Base-by-base conservation (phyloP, 2,797 vertebrate genomes). In the Centroberyx gerrardi region DNA sequence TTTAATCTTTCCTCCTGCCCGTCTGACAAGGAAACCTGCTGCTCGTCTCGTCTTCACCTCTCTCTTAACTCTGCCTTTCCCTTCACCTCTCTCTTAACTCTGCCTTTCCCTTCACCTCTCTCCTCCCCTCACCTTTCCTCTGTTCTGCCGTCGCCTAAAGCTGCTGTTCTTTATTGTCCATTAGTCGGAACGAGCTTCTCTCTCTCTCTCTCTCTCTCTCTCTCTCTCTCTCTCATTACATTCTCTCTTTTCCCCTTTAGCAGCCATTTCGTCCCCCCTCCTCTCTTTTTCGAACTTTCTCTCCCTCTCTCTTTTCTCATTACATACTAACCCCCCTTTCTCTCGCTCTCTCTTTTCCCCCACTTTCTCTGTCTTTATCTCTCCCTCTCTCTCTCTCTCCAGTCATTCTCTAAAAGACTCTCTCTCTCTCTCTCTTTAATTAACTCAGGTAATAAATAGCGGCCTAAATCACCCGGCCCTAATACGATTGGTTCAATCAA, bases 391-490 rank as follows among this genome's bases (percentile, higher is more conserved):
- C 22, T 17, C 64, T 62, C 51, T 52, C 49, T 36, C 46, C 40
- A 44, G 38, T 60, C 67, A 31, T 56, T 80, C 87, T 83, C 74
- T 28, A 49, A 81, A 70, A 75, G 75, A 82, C 56, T 61, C 18
- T 53, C 60, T 58, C 83, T 83, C 84, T 84, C 76, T 68, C 80
- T 79, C 76, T 78, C 87, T 86, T 88, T 93, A 92, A 92, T 93
- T 92, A 93, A 90, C 76, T 75, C 69, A 28, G 75, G 86, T 85
- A 81, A 90, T 92, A 90, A 92, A 88, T 83, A 83, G 70, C 29
- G 14, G 74, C 54, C 74, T 54, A 52, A 86, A 88, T 87, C 85
- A 83, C 67, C 64, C 74, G 74, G 42, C 76, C 71, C 68, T 78
- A 77, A 77, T 56, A 52, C 56, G 54, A 84, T 58, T 54, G 83